Percentiles rank a stretch among this genome's conserved stretches.
Evolutionary conservation across 2,797 vertebrate genomes (phyloP).

Genomic region (Melanitta fusca): DNA sequence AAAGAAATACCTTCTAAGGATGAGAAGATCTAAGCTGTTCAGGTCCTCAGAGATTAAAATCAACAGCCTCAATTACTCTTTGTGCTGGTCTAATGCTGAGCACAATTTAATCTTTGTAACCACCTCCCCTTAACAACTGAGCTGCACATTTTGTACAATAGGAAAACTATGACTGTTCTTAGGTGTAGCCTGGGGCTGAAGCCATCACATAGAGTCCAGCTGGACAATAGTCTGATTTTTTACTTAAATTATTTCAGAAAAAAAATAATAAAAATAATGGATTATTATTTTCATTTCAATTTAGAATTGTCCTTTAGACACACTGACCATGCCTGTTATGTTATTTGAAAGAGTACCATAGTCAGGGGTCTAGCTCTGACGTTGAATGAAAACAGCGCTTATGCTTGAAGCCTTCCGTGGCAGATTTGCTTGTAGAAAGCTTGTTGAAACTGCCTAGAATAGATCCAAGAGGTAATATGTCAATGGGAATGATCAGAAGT

Average conservation of each 20-base stretch:
- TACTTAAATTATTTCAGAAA: accelerated
- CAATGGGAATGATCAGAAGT: background rate
- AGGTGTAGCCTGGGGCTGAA: background rate
- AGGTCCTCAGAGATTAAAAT: background rate
- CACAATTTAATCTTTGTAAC: background rate
- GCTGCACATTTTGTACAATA: background rate
- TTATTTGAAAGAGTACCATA: background rate
- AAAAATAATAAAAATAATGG: background rate
- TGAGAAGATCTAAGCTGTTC: background rate
- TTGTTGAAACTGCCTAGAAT: background rate
- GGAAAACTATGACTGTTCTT: background rate
- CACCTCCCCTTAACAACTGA: background rate
- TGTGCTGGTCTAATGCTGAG: background rate
- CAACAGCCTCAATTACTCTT: background rate
- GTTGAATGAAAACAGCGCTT: background rate
- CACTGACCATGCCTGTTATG: background rate
- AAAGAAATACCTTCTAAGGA: background rate
- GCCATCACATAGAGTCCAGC: background rate
- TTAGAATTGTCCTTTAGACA: background rate
- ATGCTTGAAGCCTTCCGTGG: background rate
- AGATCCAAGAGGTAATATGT: background rate
- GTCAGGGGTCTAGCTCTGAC: background rate
- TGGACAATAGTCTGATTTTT: background rate
- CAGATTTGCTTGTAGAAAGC: background rate
- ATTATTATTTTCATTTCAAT: background rate